Evolutionary conservation across 2,113 vertebrate genomes (phyloP).

Genomic region (Hiodon alosoides): DNA sequence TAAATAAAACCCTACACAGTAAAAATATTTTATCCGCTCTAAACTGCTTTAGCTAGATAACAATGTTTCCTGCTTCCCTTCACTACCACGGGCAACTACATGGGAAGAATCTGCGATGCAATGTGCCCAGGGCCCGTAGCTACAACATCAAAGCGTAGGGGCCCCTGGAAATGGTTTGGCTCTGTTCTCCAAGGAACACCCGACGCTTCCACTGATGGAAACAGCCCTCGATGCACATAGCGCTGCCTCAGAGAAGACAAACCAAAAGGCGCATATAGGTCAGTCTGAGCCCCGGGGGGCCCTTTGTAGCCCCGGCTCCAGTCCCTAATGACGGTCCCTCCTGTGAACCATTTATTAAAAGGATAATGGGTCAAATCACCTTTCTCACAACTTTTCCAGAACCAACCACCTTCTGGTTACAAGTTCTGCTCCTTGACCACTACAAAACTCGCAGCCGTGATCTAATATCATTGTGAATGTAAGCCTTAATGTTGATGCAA

Average conservation of each 20-base stretch:
- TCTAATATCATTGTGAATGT: too few species aligned
- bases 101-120: not conserved
- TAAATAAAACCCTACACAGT: not conserved
- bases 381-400: too few species aligned
- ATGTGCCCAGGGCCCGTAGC: not conserved
- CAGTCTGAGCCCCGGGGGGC: conserved; percentile 9
- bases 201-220: too few species aligned
- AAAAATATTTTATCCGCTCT: not conserved
- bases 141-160: conserved; percentile 11
- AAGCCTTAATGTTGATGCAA: too few species aligned
- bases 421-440: too few species aligned
- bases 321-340: conserved; percentile 4
- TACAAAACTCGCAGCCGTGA: too few species aligned
- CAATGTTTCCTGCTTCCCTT: not conserved
- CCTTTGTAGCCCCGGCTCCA: not conserved
- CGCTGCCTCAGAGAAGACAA: not conserved
- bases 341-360: conserved; percentile 4
- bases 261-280: conserved; percentile 18
- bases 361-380: too few species aligned
- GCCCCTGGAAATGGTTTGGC: not conserved
- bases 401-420: too few species aligned
- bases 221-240: too few species aligned
- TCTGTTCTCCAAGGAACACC: not conserved
- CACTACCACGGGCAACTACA: not conserved
- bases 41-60: conserved; percentile 16